A percentile compares a stretch with the other conserved stretches of the same genome.
Evolutionary conservation across 1,140 invertebrate species (phyloP).

Genomic region (Ganaspis sp.): DNA sequence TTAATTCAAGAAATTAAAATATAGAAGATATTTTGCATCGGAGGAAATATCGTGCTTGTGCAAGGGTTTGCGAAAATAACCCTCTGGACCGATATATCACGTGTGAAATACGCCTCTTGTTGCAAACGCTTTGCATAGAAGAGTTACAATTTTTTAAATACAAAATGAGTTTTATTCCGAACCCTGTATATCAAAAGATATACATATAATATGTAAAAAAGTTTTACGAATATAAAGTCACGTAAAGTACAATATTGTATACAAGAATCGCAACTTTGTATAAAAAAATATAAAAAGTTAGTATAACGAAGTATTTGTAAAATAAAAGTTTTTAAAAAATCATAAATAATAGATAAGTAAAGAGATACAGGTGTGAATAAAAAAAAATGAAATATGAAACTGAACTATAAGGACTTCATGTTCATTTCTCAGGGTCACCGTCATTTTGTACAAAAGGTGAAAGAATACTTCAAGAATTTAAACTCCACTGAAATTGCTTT

Average conservation of each 20-base stretch:
- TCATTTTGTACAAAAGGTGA: neutral
- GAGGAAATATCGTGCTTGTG: neutral
- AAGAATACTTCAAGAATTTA: slow-evolving; percentile 6
- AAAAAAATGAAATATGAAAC: neutral
- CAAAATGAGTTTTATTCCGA: neutral
- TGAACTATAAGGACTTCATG: neutral
- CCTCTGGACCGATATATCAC: neutral
- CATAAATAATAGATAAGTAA: too few relatives aligned
- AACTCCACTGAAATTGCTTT: slow-evolving; percentile 1
- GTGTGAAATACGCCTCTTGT: neutral
- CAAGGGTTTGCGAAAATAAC: neutral
- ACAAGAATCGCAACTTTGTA: too few relatives aligned
- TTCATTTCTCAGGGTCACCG: neutral
- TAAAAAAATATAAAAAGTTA: too few relatives aligned
- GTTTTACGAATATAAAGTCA: too few relatives aligned
- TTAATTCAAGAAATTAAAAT: neutral
- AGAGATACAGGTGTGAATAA: neutral
- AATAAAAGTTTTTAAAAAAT: too few relatives aligned
- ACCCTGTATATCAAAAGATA: too few relatives aligned
- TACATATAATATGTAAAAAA: too few relatives aligned
- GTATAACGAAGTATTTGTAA: too few relatives aligned
- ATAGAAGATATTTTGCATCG: neutral
- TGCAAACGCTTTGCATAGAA: neutral
- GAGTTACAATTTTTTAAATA: neutral
- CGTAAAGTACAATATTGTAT: too few relatives aligned